These are phyloP conservation scores for Hyalella azteca DNA, from an alignment of 2,888 invertebrate species.

Conservation along the genomic window DNA sequence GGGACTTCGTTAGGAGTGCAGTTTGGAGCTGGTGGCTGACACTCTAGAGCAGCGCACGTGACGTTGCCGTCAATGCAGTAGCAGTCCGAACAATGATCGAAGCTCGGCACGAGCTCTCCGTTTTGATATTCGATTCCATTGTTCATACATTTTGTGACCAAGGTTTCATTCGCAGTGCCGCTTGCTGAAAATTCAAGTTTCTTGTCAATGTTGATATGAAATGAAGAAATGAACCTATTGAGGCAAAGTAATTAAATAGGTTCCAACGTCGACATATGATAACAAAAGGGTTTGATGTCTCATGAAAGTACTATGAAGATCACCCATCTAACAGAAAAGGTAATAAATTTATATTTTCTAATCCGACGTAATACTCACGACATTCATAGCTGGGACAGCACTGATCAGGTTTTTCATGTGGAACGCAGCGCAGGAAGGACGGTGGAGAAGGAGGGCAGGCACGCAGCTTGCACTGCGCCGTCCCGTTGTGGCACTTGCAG, in stretches of 20 bases:
- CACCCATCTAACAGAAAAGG: too few relatives aligned
- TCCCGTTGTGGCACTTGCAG: conserved; percentile 54
- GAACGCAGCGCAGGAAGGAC: conserved; percentile 42
- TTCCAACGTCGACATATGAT: too few relatives aligned
- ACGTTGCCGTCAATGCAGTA: conserved; percentile 51
- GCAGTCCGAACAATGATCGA: conserved; percentile 51
- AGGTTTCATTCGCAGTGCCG: background rate
- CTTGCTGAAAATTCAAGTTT: conserved; percentile 1
- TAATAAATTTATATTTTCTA: background rate
- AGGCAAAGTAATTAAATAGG: background rate
- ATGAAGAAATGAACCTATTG: too few relatives aligned
- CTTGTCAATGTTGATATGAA: too few relatives aligned
- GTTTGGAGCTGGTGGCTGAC: conserved; percentile 34
- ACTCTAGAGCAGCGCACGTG: conserved; percentile 49
- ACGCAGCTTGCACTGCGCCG: conserved; percentile 48
- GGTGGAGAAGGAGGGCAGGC: conserved; percentile 47
- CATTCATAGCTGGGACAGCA: conserved; percentile 57
- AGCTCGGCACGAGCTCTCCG: conserved; percentile 46
- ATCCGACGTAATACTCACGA: conserved; percentile 14
- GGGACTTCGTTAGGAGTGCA: conserved; percentile 36
- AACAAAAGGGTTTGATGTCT: too few relatives aligned
- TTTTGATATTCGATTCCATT: background rate
- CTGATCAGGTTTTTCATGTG: conserved; percentile 33
- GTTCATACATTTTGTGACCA: background rate
- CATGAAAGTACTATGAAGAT: too few relatives aligned